Evolutionary conservation across 1,140 invertebrate genomes (phyloP).

Genomic region (Aplysia californica): DNA sequence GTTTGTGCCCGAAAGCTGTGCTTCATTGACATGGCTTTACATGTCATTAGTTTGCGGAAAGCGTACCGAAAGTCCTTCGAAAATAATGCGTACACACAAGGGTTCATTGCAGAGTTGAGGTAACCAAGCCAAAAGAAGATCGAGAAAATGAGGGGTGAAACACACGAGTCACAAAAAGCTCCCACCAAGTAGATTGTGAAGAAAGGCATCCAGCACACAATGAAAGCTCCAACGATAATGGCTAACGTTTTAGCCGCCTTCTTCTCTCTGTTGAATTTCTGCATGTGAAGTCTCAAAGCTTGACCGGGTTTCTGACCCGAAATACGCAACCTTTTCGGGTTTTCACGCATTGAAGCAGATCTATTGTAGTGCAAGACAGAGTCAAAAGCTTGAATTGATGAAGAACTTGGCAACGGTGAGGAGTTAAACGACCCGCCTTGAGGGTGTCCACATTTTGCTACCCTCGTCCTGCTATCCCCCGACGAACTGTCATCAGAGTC

Average conservation of each 20-base stretch:
- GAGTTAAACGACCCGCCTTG: not conserved
- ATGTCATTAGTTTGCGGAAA: constrained; percentile 17
- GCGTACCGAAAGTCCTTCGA: constrained; percentile 87
- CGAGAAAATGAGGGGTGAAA: constrained; percentile 14
- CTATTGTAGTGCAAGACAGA: not conserved
- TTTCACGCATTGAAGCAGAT: not conserved
- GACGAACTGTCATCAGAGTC: constrained; percentile 19
- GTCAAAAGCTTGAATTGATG: not conserved
- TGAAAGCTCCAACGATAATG: constrained; percentile 98
- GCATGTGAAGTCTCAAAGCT: constrained; percentile 30
- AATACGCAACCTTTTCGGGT: constrained; percentile 1
- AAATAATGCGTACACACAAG: constrained; percentile 97
- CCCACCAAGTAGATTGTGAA: constrained; percentile 78
- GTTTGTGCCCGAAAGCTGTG: not conserved
- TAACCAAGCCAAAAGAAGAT: constrained; percentile 90
- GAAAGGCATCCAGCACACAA: constrained; percentile 98
- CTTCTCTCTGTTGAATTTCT: constrained; percentile 40
- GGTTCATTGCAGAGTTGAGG: constrained; percentile 95
- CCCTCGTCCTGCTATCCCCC: not conserved
- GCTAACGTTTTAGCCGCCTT: constrained; percentile 95
- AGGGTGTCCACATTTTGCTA: not conserved
- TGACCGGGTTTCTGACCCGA: constrained; percentile 1
- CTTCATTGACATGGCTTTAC: not conserved
- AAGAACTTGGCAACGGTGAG: not conserved
- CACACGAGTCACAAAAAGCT: constrained; percentile 68